Base-by-base conservation (phyloP, 2,888 invertebrate species). In the Temnothorax rugatulus region DNA sequence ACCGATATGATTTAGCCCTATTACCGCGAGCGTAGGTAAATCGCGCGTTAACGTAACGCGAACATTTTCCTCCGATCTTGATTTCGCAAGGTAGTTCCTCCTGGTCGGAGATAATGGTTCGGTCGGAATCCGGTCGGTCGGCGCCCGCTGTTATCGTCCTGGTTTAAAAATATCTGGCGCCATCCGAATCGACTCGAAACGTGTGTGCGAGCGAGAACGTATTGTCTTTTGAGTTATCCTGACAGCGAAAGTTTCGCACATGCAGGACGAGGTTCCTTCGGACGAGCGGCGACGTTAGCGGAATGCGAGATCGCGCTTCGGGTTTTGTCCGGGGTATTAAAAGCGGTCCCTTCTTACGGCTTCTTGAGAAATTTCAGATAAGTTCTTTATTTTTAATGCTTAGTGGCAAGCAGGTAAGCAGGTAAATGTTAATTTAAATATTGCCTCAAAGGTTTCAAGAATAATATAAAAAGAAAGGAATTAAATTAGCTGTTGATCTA, bases 131-230 rank as follows among this genome's bases (percentile, higher is more conserved):
- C 88, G 59, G 81, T 61, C 75, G 83, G 61, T 69, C 7, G 63
- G 21, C n/a, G 9, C 13, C 71, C 82, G 85, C 87, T 87, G 84
- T 90, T 90, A 88, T 90, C 89, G 90, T 84, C n/a, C 87, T 66
- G 85, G 83, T 89, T 90, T 89, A 90, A 90, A 90, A 90, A 90
- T 90, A 90, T 86, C 87, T 89, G 90, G 90, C 90, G 90, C 88
- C 90, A 86, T 84, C 81, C 86, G 75, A 85, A 76, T 88, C 84
- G 81, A 73, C 82, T 75, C 84, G 83, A 66, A 52, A 66, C 85
- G 61, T 84, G 84, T 71, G 84, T 82, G 77, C 84, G 83, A 66
- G 63, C 25, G 61, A 64, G 82, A 61, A 52, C 76, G 64, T 29
- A 44, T 89, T 89, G 84, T 83, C 73, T 77, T 86, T 71, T 59